Evolutionary conservation across 2,797 vertebrate species (phyloP), one percentile per base, ranked within the genome.

Genomic region (Myripristis jacobus): DNA sequence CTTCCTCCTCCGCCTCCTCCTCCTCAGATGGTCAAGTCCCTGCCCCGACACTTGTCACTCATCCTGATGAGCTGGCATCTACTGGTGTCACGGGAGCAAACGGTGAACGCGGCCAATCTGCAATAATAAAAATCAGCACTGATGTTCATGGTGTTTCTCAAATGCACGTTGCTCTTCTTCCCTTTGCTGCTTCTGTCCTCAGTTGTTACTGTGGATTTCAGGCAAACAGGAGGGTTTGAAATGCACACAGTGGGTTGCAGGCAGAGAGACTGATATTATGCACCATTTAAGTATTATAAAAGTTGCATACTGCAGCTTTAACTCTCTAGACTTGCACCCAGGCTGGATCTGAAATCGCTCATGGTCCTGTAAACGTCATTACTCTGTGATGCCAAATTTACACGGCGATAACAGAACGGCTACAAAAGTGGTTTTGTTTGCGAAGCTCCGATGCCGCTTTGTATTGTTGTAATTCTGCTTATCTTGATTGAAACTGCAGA

Each of bases 401-500:
- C 70, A 65, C 53, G 70, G 6, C 44, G 75, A 76, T 62, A 57
- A 68, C 25, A 31, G 21, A 34, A 70, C 41, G 29, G 63, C 41
- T 34, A 31, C 18, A 66, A 24, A 19, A 31, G 0, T 0, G 61
- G 29, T 51, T 59, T 71, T 88, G 73, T 76, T 80, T 81, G 56
- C 57, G 4, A 10, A 15, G 21, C 53, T 62, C 57, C 16, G 29
- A 36, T 66, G 57, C 69, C 69, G 82, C 79, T 85, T 84, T 77
- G 59, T 25, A 66, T 51, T 79, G 64, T 77, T 29, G 72, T 75
- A 86, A 79, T 81, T 83, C 55, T 44, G 59, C 56, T 82, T 69
- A 82, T 88, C 80, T 66, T 74, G 79, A 83, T 88, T 84, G 53
- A 60, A 78, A 74, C 69, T 46, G 67, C 59, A 22, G 16, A 61